phyloP scores from a whole-genome alignment of 2,113 vertebrate species.

The Hassar affinis region DNA sequence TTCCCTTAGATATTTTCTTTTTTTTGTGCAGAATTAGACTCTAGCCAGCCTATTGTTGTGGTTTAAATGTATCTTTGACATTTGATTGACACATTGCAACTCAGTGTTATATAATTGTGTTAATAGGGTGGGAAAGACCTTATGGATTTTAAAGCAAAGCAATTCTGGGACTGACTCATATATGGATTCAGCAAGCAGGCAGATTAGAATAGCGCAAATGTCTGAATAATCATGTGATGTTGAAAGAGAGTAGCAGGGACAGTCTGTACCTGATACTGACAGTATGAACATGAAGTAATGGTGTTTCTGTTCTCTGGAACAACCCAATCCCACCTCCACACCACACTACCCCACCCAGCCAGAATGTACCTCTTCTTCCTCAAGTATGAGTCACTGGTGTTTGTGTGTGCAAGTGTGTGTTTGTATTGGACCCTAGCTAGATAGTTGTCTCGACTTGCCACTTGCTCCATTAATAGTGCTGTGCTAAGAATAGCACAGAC shows the following conservation, averaged over 20 bases:
- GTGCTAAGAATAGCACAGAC: constrained; percentile 21
- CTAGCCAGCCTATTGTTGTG: not conserved
- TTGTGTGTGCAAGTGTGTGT: not conserved
- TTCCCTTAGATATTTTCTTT: not conserved
- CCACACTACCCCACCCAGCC: not conserved
- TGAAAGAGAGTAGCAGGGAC: not conserved
- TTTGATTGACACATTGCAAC: not conserved
- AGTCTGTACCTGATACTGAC: constrained; percentile 11
- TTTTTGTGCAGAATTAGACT: not conserved
- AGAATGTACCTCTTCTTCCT: not conserved
- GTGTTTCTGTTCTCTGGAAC: not conserved
- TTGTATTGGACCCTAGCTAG: not conserved
- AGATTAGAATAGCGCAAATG: not conserved
- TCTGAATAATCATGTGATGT: not conserved
- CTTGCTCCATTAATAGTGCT: constrained; percentile 4
- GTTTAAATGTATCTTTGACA: not conserved
- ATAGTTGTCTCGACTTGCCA: not conserved
- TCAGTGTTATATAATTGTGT: not conserved
- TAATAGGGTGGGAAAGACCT: not conserved
- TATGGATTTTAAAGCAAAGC: not conserved
- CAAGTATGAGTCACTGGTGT: not conserved
- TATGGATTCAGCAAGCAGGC: not conserved
- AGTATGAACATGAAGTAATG: not conserved
- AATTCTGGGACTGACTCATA: not conserved
- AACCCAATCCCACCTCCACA: not conserved